Evolutionary conservation across 1,140 invertebrate genomes (phyloP).

Genomic region (Galleria mellonella): DNA sequence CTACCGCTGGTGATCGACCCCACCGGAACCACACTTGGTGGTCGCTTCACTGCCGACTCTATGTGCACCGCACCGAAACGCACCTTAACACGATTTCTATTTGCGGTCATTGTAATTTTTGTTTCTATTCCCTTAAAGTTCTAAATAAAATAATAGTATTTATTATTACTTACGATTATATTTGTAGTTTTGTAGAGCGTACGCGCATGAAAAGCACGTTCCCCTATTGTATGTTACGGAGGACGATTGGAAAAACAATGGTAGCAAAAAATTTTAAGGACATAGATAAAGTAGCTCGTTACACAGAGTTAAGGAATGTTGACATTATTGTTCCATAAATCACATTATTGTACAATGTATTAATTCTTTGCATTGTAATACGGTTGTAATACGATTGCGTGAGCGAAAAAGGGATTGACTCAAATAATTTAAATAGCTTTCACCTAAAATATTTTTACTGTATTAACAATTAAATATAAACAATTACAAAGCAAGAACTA

Average conservation of each 20-base stretch:
- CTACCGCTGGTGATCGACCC: slow-evolving; percentile 63
- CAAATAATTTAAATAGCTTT: too few species aligned
- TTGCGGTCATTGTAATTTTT: neutral
- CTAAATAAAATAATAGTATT: slow-evolving; percentile 13
- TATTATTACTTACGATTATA: slow-evolving; percentile 19
- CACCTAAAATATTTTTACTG: too few species aligned
- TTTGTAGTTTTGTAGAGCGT: slow-evolving; percentile 60
- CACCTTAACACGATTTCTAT: slow-evolving; percentile 18
- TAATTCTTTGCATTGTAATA: too few species aligned
- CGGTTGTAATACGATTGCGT: too few species aligned
- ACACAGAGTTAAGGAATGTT: slow-evolving; percentile 41
- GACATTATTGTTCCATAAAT: slow-evolving; percentile 31
- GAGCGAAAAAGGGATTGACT: too few species aligned
- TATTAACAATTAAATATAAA: too few species aligned
- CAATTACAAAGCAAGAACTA: too few species aligned
- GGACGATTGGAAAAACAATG: slow-evolving; percentile 40
- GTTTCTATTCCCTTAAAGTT: slow-evolving; percentile 20
- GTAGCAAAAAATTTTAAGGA: slow-evolving; percentile 28
- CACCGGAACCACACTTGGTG: slow-evolving; percentile 69
- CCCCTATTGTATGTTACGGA: slow-evolving; percentile 55
- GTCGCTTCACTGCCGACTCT: slow-evolving; percentile 58
- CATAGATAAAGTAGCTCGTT: slow-evolving; percentile 32
- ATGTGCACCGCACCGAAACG: slow-evolving; percentile 69
- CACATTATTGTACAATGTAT: slow-evolving; percentile 4
- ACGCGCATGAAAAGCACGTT: slow-evolving; percentile 55